Evolutionary conservation across 2,797 vertebrate species (phyloP).

Genomic region (Enteromius argenteus): DNA sequence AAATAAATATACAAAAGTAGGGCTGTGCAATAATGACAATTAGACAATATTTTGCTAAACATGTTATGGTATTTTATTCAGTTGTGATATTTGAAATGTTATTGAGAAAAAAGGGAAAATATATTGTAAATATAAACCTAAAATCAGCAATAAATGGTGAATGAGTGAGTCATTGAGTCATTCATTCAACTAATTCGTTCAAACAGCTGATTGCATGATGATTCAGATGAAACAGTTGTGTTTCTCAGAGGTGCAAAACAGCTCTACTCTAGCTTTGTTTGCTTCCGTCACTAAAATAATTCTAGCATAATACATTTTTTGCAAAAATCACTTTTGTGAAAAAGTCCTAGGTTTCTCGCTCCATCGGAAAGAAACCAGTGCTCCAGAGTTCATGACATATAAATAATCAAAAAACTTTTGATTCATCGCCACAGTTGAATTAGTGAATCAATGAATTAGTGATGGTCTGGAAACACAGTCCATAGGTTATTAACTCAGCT

Average conservation of each 20-base stretch:
- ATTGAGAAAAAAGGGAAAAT: not conserved
- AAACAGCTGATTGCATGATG: not conserved
- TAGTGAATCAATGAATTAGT: too few species aligned
- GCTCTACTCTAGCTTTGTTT: not conserved
- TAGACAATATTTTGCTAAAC: not conserved
- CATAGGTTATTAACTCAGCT: not conserved
- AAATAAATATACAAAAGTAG: not conserved
- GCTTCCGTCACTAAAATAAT: not conserved
- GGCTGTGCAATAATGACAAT: not conserved
- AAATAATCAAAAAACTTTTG: not conserved
- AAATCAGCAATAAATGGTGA: not conserved
- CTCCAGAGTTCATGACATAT: not conserved
- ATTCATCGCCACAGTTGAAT: not conserved
- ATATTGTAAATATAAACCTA: not conserved
- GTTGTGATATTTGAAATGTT: not conserved
- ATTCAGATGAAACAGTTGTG: not conserved
- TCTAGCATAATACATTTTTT: not conserved
- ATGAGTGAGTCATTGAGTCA: not conserved
- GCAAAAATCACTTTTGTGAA: not conserved
- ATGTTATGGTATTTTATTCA: not conserved
- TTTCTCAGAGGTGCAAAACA: not conserved
- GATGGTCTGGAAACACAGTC: slow-evolving; percentile 3
- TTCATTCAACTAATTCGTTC: not conserved
- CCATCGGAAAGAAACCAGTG: not conserved
- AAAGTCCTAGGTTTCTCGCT: not conserved